These are phyloP conservation scores for Oreochromis niloticus DNA, from an alignment of 2,113 vertebrate species.

Conservation along the genomic window DNA sequence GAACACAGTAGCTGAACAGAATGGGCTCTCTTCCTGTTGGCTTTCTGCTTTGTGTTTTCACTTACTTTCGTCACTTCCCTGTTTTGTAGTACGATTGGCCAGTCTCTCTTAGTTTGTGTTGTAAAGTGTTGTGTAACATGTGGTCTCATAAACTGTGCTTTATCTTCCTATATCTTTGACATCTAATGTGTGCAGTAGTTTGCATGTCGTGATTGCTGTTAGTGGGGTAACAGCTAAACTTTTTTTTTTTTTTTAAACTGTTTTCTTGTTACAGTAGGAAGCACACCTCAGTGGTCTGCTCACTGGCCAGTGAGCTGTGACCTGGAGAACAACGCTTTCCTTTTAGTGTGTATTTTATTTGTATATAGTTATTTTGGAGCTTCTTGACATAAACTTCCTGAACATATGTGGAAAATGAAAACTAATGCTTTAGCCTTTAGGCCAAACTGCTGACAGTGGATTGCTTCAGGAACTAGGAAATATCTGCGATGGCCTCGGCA, in stretches of 20 bases:
- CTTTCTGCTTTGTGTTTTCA: slow-evolving; percentile 3
- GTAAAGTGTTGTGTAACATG: not conserved
- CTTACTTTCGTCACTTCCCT: slow-evolving; percentile 35
- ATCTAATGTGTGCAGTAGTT: not conserved
- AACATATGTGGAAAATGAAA: not conserved
- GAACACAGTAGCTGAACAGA: not conserved
- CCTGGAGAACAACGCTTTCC: not conserved
- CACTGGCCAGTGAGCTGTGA: not conserved
- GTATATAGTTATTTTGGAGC: not conserved
- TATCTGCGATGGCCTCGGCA: not conserved
- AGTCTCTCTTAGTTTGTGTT: not conserved
- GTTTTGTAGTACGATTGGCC: slow-evolving; percentile 10
- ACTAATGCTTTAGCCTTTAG: not conserved
- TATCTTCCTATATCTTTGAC: not conserved
- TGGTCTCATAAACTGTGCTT: not conserved
- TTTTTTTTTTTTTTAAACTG: not conserved
- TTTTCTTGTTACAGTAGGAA: slow-evolving; percentile 5
- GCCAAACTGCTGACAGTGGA: slow-evolving; percentile 25
- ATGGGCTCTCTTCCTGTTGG: slow-evolving; percentile 48
- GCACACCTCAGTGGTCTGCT: not conserved
- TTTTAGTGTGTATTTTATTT: slow-evolving; percentile 31
- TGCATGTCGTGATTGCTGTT: not conserved
- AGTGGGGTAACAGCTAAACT: not conserved
- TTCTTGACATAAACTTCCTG: not conserved
- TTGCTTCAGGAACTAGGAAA: slow-evolving; percentile 40